Evolutionary conservation across 2,113 vertebrate species (phyloP).

Genomic region (Heptranchias perlo): DNA sequence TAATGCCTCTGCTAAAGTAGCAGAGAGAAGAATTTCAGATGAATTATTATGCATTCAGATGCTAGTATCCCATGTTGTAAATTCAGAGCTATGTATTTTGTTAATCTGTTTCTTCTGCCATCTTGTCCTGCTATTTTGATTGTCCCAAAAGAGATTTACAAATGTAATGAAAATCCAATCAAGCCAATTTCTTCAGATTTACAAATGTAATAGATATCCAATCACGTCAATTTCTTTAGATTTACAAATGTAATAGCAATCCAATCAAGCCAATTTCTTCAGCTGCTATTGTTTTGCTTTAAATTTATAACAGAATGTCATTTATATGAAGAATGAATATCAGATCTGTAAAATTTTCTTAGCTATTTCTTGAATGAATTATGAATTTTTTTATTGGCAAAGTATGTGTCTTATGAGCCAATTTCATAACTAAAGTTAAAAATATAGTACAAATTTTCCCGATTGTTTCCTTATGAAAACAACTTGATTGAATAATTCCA

Average conservation of each 20-base stretch:
- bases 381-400: not conserved
- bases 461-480: not conserved
- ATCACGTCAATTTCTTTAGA: not conserved
- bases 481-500: not conserved
- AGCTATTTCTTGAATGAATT: not conserved
- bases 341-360: not conserved
- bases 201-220: not conserved
- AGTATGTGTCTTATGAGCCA: not conserved
- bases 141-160: not conserved
- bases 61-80: not conserved
- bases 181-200: not conserved
- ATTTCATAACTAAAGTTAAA: not conserved
- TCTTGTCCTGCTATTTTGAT: not conserved
- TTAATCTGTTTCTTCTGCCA: not conserved
- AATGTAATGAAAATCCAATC: not conserved
- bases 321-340: not conserved
- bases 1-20: not conserved
- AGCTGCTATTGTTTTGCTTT: not conserved
- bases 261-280: not conserved
- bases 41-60: not conserved
- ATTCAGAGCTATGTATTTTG: not conserved
- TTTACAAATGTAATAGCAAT: not conserved
- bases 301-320: not conserved
- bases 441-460: not conserved
- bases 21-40: not conserved